Base-by-base conservation (phyloP, 2,113 vertebrate species). In the Empidonax alnorum region DNA sequence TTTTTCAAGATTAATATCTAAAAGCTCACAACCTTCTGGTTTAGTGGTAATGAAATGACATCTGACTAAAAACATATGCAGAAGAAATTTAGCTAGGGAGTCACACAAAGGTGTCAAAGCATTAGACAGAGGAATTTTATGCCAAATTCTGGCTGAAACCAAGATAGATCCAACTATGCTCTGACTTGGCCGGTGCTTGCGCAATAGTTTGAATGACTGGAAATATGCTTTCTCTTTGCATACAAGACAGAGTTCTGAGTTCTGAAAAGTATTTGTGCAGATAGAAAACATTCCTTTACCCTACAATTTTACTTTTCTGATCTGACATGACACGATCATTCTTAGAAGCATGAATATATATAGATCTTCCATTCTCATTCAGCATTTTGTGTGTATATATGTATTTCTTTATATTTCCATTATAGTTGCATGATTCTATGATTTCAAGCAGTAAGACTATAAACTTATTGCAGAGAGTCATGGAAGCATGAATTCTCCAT, bases 71-170 rank as follows among this genome's bases (percentile, higher is more conserved):
- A 95, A 65, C 61, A 90, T 3, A 27, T 78, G 69, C 39, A 78
- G 75, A 93, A 92, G 56, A 61, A 84, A 72, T 75, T 33, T 37
- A 81, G 14, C 9, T 63, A 84, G 89, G 39, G 41, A 94, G 52
- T 87, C 73, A 89, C 17, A 41, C 12, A 49, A 87, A 94, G 52
- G 77, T 87, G 73, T 95, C 61, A 92, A 91, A 92, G 52, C 24
- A 47, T 82, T 37, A 69, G 39, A 71, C 17, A 41, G 22, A 76
- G 14, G 27, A 63, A 87, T 24, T 31, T 39, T 4, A 3, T 61
- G 52, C 65, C 75, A 87, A 87, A 63, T 84, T 95, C 44, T 92
- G 35, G 11, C 66, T 92, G 49, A 91, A 93, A 81, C 22, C 35
- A 81, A 68, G 68, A 55, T 2, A 52, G 33, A 67, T 52, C 68